phyloP scores from a whole-genome alignment of 2,888 invertebrate genomes.

The Epicampocera succincta region DNA sequence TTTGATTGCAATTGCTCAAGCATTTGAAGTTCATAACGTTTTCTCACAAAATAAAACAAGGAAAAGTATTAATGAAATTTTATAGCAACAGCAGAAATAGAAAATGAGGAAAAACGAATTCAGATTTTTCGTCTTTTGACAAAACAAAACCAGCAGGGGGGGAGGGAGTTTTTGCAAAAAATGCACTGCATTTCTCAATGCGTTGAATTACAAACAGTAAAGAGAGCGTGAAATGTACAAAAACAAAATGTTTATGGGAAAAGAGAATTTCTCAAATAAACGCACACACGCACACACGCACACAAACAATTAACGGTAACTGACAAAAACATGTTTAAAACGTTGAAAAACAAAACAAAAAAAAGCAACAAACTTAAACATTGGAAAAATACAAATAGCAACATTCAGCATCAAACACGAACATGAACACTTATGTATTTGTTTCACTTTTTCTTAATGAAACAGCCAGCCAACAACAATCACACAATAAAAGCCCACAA shows the following conservation, averaged over 20 bases:
- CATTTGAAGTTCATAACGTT: constrained; percentile 34
- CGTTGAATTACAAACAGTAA: constrained; percentile 49
- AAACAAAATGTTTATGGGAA: constrained; percentile 18
- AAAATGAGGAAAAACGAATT: constrained; percentile 29
- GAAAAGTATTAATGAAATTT: neutral
- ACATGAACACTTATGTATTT: constrained; percentile 1
- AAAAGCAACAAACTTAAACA: constrained; percentile 18
- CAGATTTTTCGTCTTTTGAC: neutral
- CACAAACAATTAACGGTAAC: constrained; percentile 12
- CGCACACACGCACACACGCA: neutral
- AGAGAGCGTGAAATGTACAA: constrained; percentile 60
- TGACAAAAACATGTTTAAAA: constrained; percentile 40
- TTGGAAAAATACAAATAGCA: constrained; percentile 34
- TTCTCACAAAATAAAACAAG: neutral
- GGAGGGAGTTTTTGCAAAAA: constrained; percentile 22
- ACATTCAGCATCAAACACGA: constrained; percentile 37
- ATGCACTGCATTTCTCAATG: constrained; percentile 55
- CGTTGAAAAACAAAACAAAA: constrained; percentile 7
- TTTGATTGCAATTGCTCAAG: constrained; percentile 18
- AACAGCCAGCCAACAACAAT: constrained; percentile 38
- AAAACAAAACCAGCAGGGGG: neutral
- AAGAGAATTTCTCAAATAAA: constrained; percentile 17
- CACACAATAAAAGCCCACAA: constrained; percentile 58
- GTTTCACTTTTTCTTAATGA: neutral
- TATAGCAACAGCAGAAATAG: constrained; percentile 1